Evolutionary conservation across 2,888 invertebrate genomes (phyloP), one percentile per base, ranked within the genome.

Genomic region (Synergus umbraculus): DNA sequence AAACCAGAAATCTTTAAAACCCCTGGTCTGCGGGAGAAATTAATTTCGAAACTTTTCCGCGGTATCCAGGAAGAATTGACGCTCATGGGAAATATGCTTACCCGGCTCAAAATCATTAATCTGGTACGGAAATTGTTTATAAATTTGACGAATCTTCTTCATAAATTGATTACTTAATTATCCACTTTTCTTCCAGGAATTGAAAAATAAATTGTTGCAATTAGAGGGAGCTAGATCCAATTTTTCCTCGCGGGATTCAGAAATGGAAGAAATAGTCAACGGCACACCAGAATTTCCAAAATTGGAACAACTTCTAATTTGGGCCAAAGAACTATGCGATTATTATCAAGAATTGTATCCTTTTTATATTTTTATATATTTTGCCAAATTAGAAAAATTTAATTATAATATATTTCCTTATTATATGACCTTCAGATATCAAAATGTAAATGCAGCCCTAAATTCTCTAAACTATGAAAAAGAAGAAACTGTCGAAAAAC

Each of bases 251-350:
- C 79, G 78, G 3, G 87, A 90, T 43, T 82, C 85, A 46, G 79
- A 77, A 37, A 86, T 89, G 84, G 81, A 81, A 18, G 86, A 88
- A 78, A 76, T 91, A 43, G 67, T 89, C 2, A 84, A 87, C 8
- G 91, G 91, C 22, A 89, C 90, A 4, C 73, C 88, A 4, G 77
- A 79, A 18, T 87, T 87, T 77, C 91, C 91, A 4, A 82, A 79
- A 63, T 84, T 91, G 22, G 82, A 89, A 85, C 80, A 85, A 43
- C 87, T 91, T 4, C 79, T 91, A 44, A 86, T 89, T 82, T 91
- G 89, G 88, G 86, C 90, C 4, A 80, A 88, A 1, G 87, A 87
- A 5, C 83, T 86, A 4, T 85, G 81, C 10, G 79, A 87, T 9
- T 87, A 87, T 69, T 90, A 89, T 79, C 78, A 82, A 18, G 82